Base-by-base conservation (phyloP, 2,888 invertebrate species). In the Thymelicus acteon region DNA sequence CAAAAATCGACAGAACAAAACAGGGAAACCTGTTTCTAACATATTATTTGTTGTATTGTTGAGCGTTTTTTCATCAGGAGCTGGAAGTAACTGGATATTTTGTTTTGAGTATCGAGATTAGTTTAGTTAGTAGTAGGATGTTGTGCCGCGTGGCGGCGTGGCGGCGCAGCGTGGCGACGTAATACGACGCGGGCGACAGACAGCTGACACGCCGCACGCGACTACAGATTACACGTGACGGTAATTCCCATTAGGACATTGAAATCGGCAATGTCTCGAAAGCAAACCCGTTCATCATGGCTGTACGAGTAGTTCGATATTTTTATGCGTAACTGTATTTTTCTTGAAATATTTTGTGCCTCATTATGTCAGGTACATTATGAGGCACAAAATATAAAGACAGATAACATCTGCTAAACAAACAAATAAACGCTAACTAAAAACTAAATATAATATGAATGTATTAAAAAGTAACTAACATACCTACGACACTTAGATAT, bases 161-260 rank as follows among this genome's bases (percentile, higher is more conserved):
- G 19, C 78, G 86, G 83, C 88, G 88, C 87, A 2, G 19, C 19
- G 19, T 19, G 84, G 80, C 86, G 86, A 86, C 86, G 81, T 91
- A 91, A 92, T 90, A 83, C 85, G 92, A 91, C 91, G 85, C 80
- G 80, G 81, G 82, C 81, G 91, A 92, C 89, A 84, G 84, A 75
- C 83, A 84, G 81, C 79, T 86, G 91, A 90, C 90, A 83, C 83
- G 77, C 71, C 79, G 79, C 90, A 87, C 89, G 89, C 82, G 88
- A 73, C 54, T 24, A 15, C 10, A 6, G 49, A n/a, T 75, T 71
- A 52, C 62, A 58, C 64, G 72, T 75, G 75, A 80, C 79, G 74
- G 72, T 77, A 76, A 78, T 78, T 75, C 78, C 74, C 76, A 74
- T 75, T 73, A 67, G 67, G 72, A 70, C 67, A 71, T 62, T 44